Conservation (phyloP, 64 coral and sea anemone species). For the Anthopleura sola region DNA sequence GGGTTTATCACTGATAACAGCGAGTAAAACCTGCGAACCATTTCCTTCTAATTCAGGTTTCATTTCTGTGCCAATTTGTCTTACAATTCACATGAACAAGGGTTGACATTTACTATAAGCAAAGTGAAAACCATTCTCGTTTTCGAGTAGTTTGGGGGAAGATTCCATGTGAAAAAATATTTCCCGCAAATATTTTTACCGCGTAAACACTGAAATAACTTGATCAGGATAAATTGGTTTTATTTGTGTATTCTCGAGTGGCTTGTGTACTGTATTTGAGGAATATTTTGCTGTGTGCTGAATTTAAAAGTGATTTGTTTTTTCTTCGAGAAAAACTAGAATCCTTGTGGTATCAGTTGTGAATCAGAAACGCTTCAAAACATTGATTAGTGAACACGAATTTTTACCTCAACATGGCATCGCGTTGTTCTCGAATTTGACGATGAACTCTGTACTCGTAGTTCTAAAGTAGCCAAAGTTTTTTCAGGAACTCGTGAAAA, state of each 20-base stretch:
- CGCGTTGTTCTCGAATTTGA: not conserved
- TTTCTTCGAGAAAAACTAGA: not conserved
- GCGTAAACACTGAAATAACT: not conserved
- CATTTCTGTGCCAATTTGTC: not conserved
- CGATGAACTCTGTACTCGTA: not conserved
- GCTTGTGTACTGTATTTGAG: not conserved
- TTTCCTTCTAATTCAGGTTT: constrained; percentile 3
- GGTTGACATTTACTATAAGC: not conserved
- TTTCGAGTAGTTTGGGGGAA: not conserved
- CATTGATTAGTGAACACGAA: not conserved
- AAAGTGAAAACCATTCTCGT: not conserved
- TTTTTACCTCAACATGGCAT: not conserved
- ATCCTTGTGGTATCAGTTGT: not conserved
- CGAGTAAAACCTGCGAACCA: not conserved
- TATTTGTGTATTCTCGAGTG: not conserved
- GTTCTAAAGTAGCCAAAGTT: not conserved
- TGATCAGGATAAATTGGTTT: not conserved
- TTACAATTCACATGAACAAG: not conserved
- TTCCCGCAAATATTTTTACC: not conserved
- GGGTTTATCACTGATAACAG: constrained; percentile 6
- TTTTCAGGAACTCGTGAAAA: not conserved
- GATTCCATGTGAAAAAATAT: not conserved
- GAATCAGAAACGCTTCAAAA: no score
- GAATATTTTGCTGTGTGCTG: not conserved
- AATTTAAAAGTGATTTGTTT: not conserved